A percentile compares a stretch with the other conserved stretches of the same genome.
Evolutionary conservation across 2,888 invertebrate genomes (phyloP).

Genomic region (Oscheius sp.): DNA sequence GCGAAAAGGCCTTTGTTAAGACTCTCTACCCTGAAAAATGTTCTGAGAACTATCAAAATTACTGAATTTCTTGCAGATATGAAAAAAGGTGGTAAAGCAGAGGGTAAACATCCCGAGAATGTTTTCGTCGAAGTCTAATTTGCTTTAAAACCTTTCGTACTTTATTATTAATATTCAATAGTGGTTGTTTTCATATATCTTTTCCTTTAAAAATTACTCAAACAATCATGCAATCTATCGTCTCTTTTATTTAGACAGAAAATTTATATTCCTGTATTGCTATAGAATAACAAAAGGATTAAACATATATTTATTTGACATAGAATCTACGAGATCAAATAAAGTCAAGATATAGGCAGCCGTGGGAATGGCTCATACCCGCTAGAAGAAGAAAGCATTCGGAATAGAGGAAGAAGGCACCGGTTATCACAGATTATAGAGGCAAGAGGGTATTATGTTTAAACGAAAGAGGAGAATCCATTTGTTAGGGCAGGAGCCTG

Average conservation of each 20-base stretch:
- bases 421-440: conserved; percentile 6
- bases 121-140: no score
- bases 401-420: neutral
- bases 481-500: conserved; percentile 39
- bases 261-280: no score
- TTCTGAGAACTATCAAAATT: conserved; percentile 26
- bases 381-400: neutral
- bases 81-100: no score
- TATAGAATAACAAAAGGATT: no score
- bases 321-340: conserved; percentile 6
- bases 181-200: no score
- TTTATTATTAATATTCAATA: no score
- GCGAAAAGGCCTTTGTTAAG: neutral
- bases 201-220: no score
- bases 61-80: neutral
- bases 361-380: neutral
- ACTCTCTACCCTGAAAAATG: neutral
- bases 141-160: no score
- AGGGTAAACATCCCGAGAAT: no score
- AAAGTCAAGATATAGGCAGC: conserved; percentile 3
- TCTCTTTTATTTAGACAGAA: no score
- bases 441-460: conserved; percentile 22
- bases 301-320: conserved; percentile 2
- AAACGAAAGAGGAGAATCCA: conserved; percentile 56
- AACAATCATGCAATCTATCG: no score